Conservation (phyloP, 53 echinoderm and acorn worm species). For the Echinarachnius parma region DNA sequence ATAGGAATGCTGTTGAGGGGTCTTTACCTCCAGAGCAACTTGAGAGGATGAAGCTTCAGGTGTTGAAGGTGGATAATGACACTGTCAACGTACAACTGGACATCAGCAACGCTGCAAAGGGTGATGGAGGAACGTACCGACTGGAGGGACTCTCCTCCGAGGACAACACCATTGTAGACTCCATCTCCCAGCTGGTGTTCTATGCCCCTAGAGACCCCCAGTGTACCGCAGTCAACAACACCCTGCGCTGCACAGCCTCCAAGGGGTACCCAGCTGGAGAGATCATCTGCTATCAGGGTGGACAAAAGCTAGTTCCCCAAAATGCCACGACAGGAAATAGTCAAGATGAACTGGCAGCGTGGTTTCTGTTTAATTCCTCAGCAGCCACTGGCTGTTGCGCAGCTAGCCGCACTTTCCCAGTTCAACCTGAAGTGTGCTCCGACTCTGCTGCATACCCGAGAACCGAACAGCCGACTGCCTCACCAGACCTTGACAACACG, state of each 20-base stretch:
- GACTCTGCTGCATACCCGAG: not conserved
- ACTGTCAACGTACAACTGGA: not conserved
- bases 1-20: constrained; percentile 8
- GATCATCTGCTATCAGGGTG: constrained; percentile 19
- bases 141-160: not conserved
- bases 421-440: constrained; percentile 2
- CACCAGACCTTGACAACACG: not conserved
- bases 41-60: not conserved
- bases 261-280: not conserved
- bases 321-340: not conserved
- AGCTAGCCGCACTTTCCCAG: not conserved
- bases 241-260: constrained; percentile 1
- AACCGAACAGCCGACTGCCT: not conserved
- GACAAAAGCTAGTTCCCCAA: not conserved
- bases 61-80: not conserved
- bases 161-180: not conserved
- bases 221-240: not conserved
- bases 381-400: constrained; percentile 11
- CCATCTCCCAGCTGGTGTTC: constrained; percentile 3
- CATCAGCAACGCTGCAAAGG: not conserved
- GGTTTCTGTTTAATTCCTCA: not conserved
- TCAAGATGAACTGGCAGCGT: not conserved
- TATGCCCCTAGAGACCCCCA: not conserved
- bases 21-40: not conserved
- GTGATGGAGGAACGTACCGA: constrained; percentile 9